Evolutionary conservation across 2,888 invertebrate species (phyloP).

Genomic region (Cephalotes varians): DNA sequence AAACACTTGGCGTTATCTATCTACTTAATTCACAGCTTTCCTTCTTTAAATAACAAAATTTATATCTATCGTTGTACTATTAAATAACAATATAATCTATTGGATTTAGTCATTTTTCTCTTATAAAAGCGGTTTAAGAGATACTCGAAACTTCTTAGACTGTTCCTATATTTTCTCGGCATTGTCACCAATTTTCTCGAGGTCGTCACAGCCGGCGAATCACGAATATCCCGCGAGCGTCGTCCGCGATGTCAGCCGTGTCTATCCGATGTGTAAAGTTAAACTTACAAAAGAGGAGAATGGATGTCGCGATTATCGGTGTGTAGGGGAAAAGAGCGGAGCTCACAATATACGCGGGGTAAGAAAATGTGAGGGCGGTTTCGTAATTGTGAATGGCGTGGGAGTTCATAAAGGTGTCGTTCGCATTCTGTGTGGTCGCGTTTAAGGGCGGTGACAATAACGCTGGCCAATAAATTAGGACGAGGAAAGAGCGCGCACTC

Average conservation of each 20-base stretch:
- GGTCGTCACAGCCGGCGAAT: slow-evolving; percentile 44
- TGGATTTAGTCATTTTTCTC: neutral
- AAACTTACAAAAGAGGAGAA: slow-evolving; percentile 27
- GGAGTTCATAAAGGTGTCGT: slow-evolving; percentile 78
- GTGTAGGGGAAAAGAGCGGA: neutral
- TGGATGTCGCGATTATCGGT: slow-evolving; percentile 45
- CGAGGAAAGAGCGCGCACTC: slow-evolving; percentile 64
- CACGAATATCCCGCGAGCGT: slow-evolving; percentile 24
- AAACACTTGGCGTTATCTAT: neutral
- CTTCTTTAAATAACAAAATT: neutral
- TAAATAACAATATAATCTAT: neutral
- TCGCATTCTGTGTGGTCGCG: slow-evolving; percentile 78
- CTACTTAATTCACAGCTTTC: neutral
- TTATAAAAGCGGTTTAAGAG: neutral
- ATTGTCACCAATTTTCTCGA: slow-evolving; percentile 33
- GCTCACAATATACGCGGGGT: slow-evolving; percentile 21
- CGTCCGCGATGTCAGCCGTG: slow-evolving; percentile 17
- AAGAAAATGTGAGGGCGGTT: slow-evolving; percentile 59
- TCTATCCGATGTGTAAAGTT: slow-evolving; percentile 23
- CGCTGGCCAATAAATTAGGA: slow-evolving; percentile 80
- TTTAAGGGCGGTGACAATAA: slow-evolving; percentile 67
- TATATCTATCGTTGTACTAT: neutral
- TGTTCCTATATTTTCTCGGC: slow-evolving; percentile 32
- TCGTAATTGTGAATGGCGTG: slow-evolving; percentile 74
- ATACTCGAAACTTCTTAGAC: slow-evolving; percentile 6